Evolutionary conservation across 2,888 invertebrate genomes (phyloP), one percentile per base, ranked within the genome.

Genomic region (Nasonovia ribisnigri): DNA sequence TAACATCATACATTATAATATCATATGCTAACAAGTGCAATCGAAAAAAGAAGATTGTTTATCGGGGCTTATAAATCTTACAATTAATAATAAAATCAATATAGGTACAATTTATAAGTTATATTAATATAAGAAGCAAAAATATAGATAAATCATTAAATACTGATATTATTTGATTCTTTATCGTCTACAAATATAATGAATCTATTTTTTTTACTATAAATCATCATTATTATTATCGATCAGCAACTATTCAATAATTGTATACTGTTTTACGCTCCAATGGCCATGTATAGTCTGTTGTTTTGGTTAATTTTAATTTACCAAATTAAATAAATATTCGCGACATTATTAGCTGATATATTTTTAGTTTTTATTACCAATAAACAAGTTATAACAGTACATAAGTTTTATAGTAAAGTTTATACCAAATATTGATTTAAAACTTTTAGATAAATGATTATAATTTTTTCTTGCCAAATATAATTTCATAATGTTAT

Each of bases 211-310:
- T 90, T 67, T 67, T 10, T 6, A 11, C 26, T 4, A 11, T 48
- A 90, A 67, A 90, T 67, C 67, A 90, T 67, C 67, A 67, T 90
- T 36, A 54, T 20, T 77, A 36, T 46, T 48, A 87, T 46, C 29
- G 46, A n/a, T 48, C 24, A 67, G 20, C 36, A 77, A 48, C 26
- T 48, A 90, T 48, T 90, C 36, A 26, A 57, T 26, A 57, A 77
- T 77, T 46, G n/a, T n/a, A 77, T 48, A 48, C 48, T 24, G 36
- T 77, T 24, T 77, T 46, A 48, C 36, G 77, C 36, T 24, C 46
- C 10, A n/a, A 67, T 24, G n/a, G 48, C 48, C 24, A 24, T 10
- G 48, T 60, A 11, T 46, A 90, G 77, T 77, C 1, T 29, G 46
- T 36, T 67, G 67, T 36, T 36, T 90, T 36, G 24, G 26, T 77